phyloP scores from a whole-genome alignment of 2,113 vertebrate genomes.

The Prochilodus magdalenae region DNA sequence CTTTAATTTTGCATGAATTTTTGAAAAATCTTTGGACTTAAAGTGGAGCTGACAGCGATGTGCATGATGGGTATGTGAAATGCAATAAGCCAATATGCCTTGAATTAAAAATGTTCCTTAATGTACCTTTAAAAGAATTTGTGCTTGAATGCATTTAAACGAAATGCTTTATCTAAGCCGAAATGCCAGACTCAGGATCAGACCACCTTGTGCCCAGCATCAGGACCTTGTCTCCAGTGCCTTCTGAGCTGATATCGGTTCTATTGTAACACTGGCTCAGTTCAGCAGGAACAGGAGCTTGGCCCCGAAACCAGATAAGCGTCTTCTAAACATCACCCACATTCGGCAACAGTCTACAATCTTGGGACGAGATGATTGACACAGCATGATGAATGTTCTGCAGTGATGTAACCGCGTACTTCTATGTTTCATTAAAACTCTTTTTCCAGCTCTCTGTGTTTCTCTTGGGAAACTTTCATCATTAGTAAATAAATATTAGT shows the following conservation, averaged over 20 bases:
- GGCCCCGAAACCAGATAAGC: constrained; percentile 67
- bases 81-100: too few relatives aligned
- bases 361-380: not conserved
- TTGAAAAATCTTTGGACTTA: too few relatives aligned
- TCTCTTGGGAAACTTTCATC: too few relatives aligned
- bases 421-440: too few relatives aligned
- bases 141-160: not conserved
- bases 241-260: constrained; percentile 99
- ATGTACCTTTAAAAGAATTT: not conserved
- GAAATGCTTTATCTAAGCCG: not conserved
- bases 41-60: too few relatives aligned
- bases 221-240: constrained; percentile 94
- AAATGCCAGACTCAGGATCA: not conserved
- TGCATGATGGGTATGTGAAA: too few relatives aligned
- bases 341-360: not conserved
- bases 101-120: not conserved
- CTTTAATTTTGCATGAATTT: too few relatives aligned
- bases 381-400: not conserved
- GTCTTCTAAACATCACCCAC: not conserved
- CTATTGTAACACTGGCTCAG: constrained; percentile 97
- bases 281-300: constrained; percentile 99
- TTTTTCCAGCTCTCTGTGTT: too few relatives aligned
- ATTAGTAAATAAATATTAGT: too few relatives aligned
- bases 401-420: too few relatives aligned
- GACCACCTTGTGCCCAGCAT: too few relatives aligned